These are phyloP conservation scores for Drosophila subsilvestris DNA, from an alignment of 2,888 invertebrate genomes.

Conservation along the genomic window DNA sequence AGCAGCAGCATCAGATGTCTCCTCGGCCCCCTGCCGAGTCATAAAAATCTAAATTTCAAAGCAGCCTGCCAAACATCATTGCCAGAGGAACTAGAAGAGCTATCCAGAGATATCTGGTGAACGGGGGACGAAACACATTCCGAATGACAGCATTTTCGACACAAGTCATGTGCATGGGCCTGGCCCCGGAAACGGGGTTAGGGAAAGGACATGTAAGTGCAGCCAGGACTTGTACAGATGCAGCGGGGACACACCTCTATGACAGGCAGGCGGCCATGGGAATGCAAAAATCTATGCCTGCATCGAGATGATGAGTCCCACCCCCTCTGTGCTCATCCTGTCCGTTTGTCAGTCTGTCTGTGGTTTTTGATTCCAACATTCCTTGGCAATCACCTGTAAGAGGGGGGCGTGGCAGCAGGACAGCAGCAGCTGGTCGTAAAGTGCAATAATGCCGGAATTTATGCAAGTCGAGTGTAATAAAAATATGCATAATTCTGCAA, in stretches of 20 bases:
- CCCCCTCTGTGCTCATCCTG: neutral
- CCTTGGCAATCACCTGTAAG: constrained; percentile 63
- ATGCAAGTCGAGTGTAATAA: constrained; percentile 78
- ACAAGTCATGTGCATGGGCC: constrained; percentile 68
- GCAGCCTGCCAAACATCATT: constrained; percentile 53
- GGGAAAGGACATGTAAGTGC: constrained; percentile 40
- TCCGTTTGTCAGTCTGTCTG: constrained; percentile 34
- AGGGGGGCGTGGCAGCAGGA: constrained; percentile 6
- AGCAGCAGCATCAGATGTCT: constrained; percentile 18
- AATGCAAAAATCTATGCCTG: constrained; percentile 77
- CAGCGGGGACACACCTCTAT: constrained; percentile 36
- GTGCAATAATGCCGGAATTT: constrained; percentile 79
- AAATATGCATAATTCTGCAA: constrained; percentile 78
- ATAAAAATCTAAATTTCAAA: constrained; percentile 78
- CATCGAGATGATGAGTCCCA: constrained; percentile 52
- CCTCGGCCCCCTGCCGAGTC: constrained; percentile 47
- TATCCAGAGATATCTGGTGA: constrained; percentile 47
- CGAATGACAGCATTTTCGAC: constrained; percentile 77
- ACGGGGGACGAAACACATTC: constrained; percentile 46
- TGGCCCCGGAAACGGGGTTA: constrained; percentile 1
- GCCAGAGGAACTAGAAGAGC: constrained; percentile 34
- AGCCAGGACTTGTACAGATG: constrained; percentile 29
- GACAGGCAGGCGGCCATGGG: constrained; percentile 51
- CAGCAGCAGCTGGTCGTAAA: constrained; percentile 76
- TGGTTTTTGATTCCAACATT: constrained; percentile 42